phyloP scores from a whole-genome alignment of 2,797 vertebrate species.

The Sebastes dallii region DNA sequence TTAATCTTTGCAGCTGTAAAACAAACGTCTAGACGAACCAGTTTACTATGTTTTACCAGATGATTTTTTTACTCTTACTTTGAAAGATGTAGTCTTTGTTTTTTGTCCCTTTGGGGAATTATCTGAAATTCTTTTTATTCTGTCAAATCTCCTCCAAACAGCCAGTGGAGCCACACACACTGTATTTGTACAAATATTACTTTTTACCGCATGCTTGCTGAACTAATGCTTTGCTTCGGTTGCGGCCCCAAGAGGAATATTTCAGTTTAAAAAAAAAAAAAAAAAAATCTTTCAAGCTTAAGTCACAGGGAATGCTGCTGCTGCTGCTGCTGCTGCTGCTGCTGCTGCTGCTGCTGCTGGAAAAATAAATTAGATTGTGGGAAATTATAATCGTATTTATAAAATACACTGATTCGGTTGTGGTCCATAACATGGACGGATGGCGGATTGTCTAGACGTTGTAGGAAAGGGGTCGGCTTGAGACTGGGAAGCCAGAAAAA shows the following conservation, averaged over 20 bases:
- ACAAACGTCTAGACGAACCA: neutral
- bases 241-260: slow-evolving; percentile 35
- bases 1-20: neutral
- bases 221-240: slow-evolving; percentile 43
- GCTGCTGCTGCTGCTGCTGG: neutral
- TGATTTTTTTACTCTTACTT: neutral
- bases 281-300: slow-evolving; percentile 35
- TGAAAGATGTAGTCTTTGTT: slow-evolving; percentile 8
- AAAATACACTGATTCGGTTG: slow-evolving; percentile 32
- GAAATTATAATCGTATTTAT: slow-evolving; percentile 42
- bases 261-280: slow-evolving; percentile 19
- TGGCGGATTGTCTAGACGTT: neutral
- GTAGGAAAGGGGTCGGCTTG: neutral
- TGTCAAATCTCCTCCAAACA: slow-evolving; percentile 15
- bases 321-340: neutral
- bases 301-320: slow-evolving; percentile 18
- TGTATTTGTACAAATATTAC: slow-evolving; percentile 50
- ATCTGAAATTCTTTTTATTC: slow-evolving; percentile 13
- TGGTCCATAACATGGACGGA: neutral
- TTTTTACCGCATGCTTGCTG: slow-evolving; percentile 38
- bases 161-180: slow-evolving; percentile 31
- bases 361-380: neutral
- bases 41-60: neutral
- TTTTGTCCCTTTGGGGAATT: slow-evolving; percentile 3
- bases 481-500: slow-evolving; percentile 27